These are phyloP conservation scores for Stenolophus ochropezus DNA, from an alignment of 2,888 invertebrate genomes.

Conservation along the genomic window DNA sequence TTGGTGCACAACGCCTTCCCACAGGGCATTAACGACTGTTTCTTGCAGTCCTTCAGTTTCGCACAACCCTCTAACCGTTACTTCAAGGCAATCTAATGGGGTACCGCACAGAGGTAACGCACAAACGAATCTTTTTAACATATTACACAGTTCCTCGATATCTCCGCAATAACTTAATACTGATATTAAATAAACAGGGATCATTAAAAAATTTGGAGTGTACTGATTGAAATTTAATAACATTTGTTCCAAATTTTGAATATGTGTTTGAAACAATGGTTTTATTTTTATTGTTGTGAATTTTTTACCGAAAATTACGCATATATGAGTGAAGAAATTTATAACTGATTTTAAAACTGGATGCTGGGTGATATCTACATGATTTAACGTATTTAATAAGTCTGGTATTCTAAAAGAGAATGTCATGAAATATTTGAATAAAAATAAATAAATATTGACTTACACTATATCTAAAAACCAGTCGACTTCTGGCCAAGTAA, in stretches of 20 bases:
- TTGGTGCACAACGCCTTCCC: conserved; percentile 82
- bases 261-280: conserved; percentile 76
- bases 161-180: conserved; percentile 76
- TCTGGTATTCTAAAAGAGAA: conserved; percentile 75
- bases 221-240: conserved; percentile 77
- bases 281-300: conserved; percentile 78
- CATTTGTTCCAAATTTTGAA: conserved; percentile 78
- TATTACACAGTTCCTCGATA: conserved; percentile 74
- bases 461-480: conserved; percentile 81
- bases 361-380: conserved; percentile 75
- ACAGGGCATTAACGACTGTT: conserved; percentile 76
- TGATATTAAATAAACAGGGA: conserved; percentile 79
- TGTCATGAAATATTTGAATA: background rate
- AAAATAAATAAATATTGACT: conserved; percentile 69
- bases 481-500: conserved; percentile 82
- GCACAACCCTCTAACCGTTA: conserved; percentile 70
- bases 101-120: conserved; percentile 75
- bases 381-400: conserved; percentile 76
- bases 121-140: conserved; percentile 77
- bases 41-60: conserved; percentile 73
- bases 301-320: conserved; percentile 80
- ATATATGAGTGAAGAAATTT: conserved; percentile 76
- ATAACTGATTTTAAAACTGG: conserved; percentile 75
- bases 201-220: conserved; percentile 76
- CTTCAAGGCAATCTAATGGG: conserved; percentile 72